Conservation (phyloP, 2,797 vertebrate species). For the Pyrrhura leucotis region DNA sequence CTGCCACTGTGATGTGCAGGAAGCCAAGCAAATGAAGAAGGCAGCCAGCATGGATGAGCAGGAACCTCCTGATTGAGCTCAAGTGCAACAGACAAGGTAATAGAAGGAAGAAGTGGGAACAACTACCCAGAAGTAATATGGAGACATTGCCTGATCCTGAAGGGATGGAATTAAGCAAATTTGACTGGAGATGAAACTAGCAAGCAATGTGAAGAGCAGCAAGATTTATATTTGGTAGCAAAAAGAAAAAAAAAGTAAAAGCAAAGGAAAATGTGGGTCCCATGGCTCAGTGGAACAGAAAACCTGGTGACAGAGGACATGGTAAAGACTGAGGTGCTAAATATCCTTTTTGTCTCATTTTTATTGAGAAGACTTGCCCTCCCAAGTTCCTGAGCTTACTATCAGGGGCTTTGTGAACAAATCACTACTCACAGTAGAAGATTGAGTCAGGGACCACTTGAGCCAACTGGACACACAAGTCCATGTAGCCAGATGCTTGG, state of each 20-base stretch:
- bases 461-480: background rate
- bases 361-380: background rate
- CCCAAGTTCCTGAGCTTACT: background rate
- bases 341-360: background rate
- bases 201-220: background rate
- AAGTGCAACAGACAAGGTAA: background rate
- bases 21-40: background rate
- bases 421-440: background rate
- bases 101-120: background rate
- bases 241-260: background rate
- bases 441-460: background rate
- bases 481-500: background rate
- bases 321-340: background rate
- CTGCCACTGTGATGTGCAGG: background rate
- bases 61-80: background rate
- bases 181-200: background rate
- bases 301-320: background rate
- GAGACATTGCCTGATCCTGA: background rate
- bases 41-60: background rate
- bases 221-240: background rate
- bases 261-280: fast-evolving
- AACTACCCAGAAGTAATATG: background rate
- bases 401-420: background rate
- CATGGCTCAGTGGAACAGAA: background rate
- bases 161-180: background rate